Evolutionary conservation across 2,113 vertebrate species (phyloP).

Genomic region (Syngnathus floridae): DNA sequence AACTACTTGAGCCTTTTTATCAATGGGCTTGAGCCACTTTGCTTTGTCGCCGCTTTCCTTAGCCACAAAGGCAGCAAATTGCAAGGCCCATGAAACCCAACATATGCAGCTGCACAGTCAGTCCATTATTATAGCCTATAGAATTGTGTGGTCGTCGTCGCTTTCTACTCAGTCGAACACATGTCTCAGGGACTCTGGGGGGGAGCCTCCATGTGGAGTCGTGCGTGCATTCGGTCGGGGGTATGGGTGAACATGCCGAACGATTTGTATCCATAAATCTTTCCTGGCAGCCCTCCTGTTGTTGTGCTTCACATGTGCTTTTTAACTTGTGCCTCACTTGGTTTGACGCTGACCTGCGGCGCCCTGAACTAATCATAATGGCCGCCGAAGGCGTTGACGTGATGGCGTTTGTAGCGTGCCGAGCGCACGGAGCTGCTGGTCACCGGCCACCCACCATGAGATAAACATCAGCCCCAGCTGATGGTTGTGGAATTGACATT

Average conservation of each 20-base stretch:
- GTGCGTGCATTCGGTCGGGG: constrained; percentile 31
- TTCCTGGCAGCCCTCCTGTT: constrained; percentile 33
- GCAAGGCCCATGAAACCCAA: neutral
- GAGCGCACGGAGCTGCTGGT: constrained; percentile 28
- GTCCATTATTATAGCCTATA: constrained; percentile 15
- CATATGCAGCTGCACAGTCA: neutral
- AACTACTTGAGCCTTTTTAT: constrained; percentile 20
- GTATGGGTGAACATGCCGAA: constrained; percentile 41
- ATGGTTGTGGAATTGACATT: neutral
- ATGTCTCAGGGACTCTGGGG: constrained; percentile 50
- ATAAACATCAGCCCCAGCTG: constrained; percentile 1
- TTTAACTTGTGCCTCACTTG: constrained; percentile 50
- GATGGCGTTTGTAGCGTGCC: constrained; percentile 42
- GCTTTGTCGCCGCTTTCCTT: constrained; percentile 1
- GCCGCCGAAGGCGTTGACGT: constrained; percentile 24
- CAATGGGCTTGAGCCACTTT: constrained; percentile 15
- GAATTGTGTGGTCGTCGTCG: constrained; percentile 38
- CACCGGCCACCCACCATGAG: constrained; percentile 34
- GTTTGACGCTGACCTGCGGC: constrained; percentile 44
- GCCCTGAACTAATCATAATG: constrained; percentile 63
- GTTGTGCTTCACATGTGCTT: constrained; percentile 28
- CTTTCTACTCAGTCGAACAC: constrained; percentile 53
- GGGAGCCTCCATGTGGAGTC: constrained; percentile 47
- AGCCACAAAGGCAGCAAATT: constrained; percentile 2
- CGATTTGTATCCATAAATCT: constrained; percentile 55